Percentiles rank a stretch among this genome's conserved stretches.
phyloP scores from a whole-genome alignment of 2,888 invertebrate genomes.

The Pachydiplax longipennis region DNA sequence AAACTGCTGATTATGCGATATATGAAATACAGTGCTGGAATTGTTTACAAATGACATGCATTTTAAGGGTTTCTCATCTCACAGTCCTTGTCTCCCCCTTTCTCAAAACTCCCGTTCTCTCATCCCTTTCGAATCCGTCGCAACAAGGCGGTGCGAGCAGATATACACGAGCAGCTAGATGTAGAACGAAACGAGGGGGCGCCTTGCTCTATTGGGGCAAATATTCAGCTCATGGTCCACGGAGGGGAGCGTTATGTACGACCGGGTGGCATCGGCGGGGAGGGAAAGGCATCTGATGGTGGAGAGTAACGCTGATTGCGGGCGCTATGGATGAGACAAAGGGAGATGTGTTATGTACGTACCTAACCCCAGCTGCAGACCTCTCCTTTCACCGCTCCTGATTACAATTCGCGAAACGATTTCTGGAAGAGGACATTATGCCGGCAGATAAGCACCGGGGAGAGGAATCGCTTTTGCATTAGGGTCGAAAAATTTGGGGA shows the following conservation, averaged over 20 bases:
- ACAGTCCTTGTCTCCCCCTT: too few species aligned
- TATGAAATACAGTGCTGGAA: too few species aligned
- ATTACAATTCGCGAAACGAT: not conserved
- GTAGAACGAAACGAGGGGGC: not conserved
- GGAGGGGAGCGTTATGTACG: not conserved
- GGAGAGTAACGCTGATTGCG: constrained; percentile 13
- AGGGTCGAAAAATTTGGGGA: not conserved
- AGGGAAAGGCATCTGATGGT: not conserved
- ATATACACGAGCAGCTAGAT: constrained; percentile 10
- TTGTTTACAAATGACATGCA: too few species aligned
- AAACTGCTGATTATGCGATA: too few species aligned
- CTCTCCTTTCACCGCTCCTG: not conserved
- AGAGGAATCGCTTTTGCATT: not conserved
- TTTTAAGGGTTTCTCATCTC: too few species aligned
- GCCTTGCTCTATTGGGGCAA: constrained; percentile 25
- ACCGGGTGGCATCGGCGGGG: not conserved
- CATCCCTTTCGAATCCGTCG: not conserved
- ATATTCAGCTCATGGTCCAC: constrained; percentile 36
- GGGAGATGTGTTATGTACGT: constrained; percentile 12
- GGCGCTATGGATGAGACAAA: not conserved
- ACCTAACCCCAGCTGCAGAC: not conserved
- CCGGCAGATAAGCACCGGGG: not conserved
- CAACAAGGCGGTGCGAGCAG: constrained; percentile 9
- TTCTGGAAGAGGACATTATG: not conserved
- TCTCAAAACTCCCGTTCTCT: not conserved